phyloP scores from a whole-genome alignment of 2,113 vertebrate genomes.

The Mormyrus lacerda region DNA sequence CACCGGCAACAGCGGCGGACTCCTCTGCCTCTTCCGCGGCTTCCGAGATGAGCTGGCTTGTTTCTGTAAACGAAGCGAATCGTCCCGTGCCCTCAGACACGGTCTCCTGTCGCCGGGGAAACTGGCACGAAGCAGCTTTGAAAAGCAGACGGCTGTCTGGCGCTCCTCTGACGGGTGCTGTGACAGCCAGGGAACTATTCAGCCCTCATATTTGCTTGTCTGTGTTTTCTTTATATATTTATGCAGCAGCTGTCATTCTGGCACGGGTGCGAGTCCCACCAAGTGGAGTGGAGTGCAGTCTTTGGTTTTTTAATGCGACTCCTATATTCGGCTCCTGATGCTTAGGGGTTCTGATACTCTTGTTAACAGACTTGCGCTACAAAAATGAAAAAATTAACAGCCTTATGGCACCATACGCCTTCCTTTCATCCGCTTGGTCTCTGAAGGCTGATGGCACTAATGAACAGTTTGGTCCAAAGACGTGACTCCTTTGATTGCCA shows the following conservation, averaged over 20 bases:
- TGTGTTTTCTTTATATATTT: constrained; percentile 8
- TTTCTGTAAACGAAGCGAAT: neutral
- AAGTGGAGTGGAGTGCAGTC: neutral
- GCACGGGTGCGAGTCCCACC: neutral
- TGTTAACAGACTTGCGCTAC: neutral
- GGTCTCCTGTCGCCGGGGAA: neutral
- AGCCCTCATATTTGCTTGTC: neutral
- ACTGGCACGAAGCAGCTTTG: neutral
- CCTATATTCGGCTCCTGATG: neutral
- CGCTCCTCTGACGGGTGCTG: neutral
- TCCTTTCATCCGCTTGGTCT: neutral
- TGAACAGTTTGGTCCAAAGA: constrained; percentile 1
- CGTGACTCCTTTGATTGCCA: neutral
- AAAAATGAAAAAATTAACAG: neutral
- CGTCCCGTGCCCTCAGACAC: neutral
- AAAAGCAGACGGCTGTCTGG: constrained; percentile 12
- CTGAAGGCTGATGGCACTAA: neutral
- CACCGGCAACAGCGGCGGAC: neutral
- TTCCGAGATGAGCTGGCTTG: neutral
- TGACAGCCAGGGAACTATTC: neutral
- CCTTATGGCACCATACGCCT: neutral
- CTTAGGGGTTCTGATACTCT: neutral
- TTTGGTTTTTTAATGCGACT: neutral
- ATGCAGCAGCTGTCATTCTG: constrained; percentile 6
- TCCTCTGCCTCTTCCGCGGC: neutral